Evolutionary conservation across 2,797 vertebrate species (phyloP).

Genomic region (Bradypodion pumilum): DNA sequence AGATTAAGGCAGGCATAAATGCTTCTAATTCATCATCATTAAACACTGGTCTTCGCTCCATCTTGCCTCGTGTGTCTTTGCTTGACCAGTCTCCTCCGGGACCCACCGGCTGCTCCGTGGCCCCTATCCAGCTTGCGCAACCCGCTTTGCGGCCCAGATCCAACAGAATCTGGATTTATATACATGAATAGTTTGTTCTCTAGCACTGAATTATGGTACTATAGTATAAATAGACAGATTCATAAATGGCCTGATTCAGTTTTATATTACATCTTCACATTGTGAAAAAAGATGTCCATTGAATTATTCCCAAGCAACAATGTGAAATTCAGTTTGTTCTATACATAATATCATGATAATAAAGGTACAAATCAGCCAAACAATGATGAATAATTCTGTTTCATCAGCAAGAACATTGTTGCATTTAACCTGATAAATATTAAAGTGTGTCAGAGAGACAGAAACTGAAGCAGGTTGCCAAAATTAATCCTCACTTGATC

Average conservation of each 20-base stretch:
- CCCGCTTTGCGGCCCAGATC: too few relatives aligned
- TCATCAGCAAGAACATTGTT: background rate
- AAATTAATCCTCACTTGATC: conserved; percentile 22
- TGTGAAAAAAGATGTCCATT: conserved; percentile 38
- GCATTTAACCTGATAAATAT: conserved; percentile 18
- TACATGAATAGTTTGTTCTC: background rate
- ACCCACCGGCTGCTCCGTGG: too few relatives aligned
- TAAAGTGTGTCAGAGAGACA: conserved; percentile 5
- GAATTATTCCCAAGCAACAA: conserved; percentile 5
- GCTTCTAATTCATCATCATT: too few relatives aligned
- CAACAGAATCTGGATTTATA: too few relatives aligned
- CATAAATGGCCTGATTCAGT: background rate
- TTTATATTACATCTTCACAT: background rate
- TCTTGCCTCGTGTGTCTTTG: too few relatives aligned
- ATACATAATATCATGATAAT: background rate
- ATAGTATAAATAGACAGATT: background rate
- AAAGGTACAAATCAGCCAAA: conserved; percentile 28
- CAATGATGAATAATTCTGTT: background rate
- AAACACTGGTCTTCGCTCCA: too few relatives aligned
- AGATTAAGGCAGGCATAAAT: too few relatives aligned
- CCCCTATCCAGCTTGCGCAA: too few relatives aligned
- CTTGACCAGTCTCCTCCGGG: too few relatives aligned
- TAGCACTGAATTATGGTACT: background rate
- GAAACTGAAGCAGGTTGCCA: conserved; percentile 30
- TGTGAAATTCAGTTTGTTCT: conserved; percentile 8